Base-by-base conservation (phyloP, 1,140 invertebrate genomes). In the Ceratina australensis region DNA sequence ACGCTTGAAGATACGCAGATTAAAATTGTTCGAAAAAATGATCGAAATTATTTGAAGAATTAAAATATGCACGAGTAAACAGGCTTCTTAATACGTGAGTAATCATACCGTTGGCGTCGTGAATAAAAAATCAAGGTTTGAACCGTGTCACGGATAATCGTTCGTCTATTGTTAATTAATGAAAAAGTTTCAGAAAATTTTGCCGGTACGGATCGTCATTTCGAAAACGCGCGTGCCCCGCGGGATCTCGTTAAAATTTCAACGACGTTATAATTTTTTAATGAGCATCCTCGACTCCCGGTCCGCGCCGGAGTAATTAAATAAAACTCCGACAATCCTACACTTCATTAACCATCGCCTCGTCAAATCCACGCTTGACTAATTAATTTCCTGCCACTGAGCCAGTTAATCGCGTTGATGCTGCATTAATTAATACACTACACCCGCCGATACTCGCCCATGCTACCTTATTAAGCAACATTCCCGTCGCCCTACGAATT, bases 311-410 rank as follows among this genome's bases (percentile, higher is more conserved):
- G 66, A 20, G 42, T 63, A 54, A 42, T 73, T 65, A 65, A 65
- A 73, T 73, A 56, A 73, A 64, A 65, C 49, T 42, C 49, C 15
- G 24, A 61, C 57, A 49, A 54, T 54, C 8, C 59, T 64, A 52
- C 47, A 52, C 71, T 73, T 73, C 71, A 49, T 60, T 52, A 73
- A 73, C 26, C 47, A 54, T 15, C 16, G 26, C 4, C 59, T 18
- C 47, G 57, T 50, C 60, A 22, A 54, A 73, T 73, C 59, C 59
- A 42, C 28, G n/a, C 26, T 47, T 8, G 20, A 20, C 59, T 64
- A 54, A 73, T 73, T 65, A 73, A 73, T 64, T 63, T 72, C 42
- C 72, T 15, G 49, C 28, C 20, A 8, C 4, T 68, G 8, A 28
- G 50, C 33, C 52, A 47, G 50, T 73, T 63, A 73, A 73, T 73